Evolutionary conservation across 2,113 vertebrate genomes (phyloP).

Genomic region (Cisticola juncidis): DNA sequence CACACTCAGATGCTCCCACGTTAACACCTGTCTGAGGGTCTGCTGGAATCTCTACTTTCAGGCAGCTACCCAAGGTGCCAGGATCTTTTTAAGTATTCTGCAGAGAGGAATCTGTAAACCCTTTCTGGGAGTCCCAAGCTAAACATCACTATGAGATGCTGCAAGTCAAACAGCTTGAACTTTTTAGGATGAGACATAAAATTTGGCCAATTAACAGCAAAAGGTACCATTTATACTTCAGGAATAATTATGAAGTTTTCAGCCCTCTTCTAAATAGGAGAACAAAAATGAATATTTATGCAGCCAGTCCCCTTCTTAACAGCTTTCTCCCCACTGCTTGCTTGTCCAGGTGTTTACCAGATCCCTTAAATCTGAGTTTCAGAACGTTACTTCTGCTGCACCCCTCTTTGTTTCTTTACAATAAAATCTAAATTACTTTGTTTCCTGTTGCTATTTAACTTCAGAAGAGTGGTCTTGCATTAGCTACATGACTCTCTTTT

Average conservation of each 20-base stretch:
- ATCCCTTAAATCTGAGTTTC: background rate
- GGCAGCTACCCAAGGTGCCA: background rate
- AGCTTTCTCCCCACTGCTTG: background rate
- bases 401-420: background rate
- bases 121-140: background rate
- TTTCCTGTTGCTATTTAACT: constrained; percentile 35
- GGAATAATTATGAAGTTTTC: background rate
- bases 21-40: background rate
- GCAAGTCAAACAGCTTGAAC: background rate
- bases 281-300: background rate
- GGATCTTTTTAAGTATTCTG: background rate
- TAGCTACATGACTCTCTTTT: constrained; percentile 14
- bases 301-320: background rate
- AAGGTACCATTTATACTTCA: background rate
- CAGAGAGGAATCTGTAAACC: background rate
- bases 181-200: background rate
- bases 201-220: background rate
- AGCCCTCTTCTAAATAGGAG: background rate
- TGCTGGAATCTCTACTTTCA: background rate
- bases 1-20: background rate
- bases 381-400: background rate
- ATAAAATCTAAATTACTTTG: constrained; percentile 29
- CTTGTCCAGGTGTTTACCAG: constrained; percentile 31
- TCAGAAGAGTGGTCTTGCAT: background rate
- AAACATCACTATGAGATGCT: background rate